Conservation (phyloP, 2,888 invertebrate species). For the Bibio marci region DNA sequence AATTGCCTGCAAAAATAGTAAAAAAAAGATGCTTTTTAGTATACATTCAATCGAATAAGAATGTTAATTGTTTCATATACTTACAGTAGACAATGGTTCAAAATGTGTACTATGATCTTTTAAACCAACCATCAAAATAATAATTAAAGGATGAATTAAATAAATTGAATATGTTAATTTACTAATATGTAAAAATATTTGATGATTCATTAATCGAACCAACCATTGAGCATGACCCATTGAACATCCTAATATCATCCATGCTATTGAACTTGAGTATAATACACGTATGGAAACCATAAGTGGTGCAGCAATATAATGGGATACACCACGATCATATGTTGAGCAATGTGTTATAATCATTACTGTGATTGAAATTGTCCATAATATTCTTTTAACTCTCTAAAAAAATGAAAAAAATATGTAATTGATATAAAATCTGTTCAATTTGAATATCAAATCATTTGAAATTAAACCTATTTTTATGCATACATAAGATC, state of each 20-base stretch:
- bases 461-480: too few relatives aligned
- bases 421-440: too few relatives aligned
- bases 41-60: not conserved
- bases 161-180: conserved; percentile 40
- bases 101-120: conserved; percentile 24
- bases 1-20: not conserved
- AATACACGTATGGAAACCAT: conserved; percentile 33
- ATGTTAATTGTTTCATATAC: conserved; percentile 2
- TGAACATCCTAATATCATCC: conserved; percentile 37
- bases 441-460: too few relatives aligned
- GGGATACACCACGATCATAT: conserved; percentile 26
- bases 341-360: conserved; percentile 25
- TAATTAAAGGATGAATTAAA: conserved; percentile 37
- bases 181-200: conserved; percentile 30
- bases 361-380: conserved; percentile 20
- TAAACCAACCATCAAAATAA: conserved; percentile 29
- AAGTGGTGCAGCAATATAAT: conserved; percentile 31
- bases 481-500: too few relatives aligned
- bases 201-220: conserved; percentile 16
- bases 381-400: conserved; percentile 16
- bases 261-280: conserved; percentile 37
- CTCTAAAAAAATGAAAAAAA: too few relatives aligned
- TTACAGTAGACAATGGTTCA: conserved; percentile 27
- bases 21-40: not conserved
- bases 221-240: conserved; percentile 32